Evolutionary conservation across 2,113 vertebrate genomes (phyloP).

Genomic region (Antigone vipio): DNA sequence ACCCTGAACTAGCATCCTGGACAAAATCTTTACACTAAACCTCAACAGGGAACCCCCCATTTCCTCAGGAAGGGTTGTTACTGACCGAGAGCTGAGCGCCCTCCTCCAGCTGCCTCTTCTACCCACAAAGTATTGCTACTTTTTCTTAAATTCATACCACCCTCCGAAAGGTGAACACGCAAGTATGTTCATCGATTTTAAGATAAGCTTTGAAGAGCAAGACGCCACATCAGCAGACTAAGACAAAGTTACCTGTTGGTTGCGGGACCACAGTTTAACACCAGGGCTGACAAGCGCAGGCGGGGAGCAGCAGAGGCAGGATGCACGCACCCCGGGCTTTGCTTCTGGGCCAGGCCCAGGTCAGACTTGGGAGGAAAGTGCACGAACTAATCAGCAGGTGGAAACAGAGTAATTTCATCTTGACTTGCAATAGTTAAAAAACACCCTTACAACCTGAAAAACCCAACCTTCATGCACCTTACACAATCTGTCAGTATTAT

Average conservation of each 20-base stretch:
- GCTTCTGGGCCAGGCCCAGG: not conserved
- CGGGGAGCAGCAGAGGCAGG: not conserved
- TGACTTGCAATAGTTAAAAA: not conserved
- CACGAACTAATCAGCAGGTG: not conserved
- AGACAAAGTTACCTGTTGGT: not conserved
- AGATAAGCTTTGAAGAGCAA: not conserved
- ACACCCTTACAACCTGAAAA: not conserved
- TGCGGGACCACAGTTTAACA: not conserved
- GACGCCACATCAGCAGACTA: fast-evolving
- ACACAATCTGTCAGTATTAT: not conserved
- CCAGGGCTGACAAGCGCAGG: not conserved
- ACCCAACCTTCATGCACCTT: not conserved
- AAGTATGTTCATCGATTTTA: not conserved
- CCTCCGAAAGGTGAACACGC: not conserved
- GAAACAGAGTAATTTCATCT: not conserved
- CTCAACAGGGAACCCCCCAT: not conserved
- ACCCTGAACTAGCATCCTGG: not conserved
- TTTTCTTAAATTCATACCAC: not conserved
- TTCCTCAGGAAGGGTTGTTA: not conserved
- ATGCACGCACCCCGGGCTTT: fast-evolving
- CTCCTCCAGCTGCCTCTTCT: not conserved
- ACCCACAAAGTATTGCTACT: not conserved
- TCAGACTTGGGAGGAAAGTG: not conserved
- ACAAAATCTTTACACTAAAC: not conserved
- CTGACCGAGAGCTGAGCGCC: not conserved